Base-by-base conservation (phyloP, 2,888 invertebrate species). In the Heliconius hortense region DNA sequence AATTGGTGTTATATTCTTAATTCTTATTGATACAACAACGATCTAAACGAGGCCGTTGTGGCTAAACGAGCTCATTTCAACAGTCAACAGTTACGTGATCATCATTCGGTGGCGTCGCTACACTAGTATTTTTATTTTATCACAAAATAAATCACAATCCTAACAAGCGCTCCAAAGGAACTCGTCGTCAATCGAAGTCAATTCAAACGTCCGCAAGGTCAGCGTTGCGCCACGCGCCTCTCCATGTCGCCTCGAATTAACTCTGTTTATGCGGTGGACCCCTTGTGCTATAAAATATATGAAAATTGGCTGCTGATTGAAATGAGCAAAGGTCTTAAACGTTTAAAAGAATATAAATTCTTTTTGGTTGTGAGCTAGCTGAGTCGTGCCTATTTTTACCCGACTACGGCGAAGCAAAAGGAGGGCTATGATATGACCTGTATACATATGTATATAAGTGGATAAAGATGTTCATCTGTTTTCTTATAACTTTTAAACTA, bases 201-300 rank as follows among this genome's bases (percentile, higher is more conserved):
- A 72, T 72, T 77, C 35, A 74, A 64, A 77, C 74, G 72, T 24
- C 74, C 74, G 70, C 77, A 74, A 77, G 77, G 68, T 72, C 74
- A 72, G 53, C n/a, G 62, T 77, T 76, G 73, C 77, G 76, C 74
- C 78, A 74, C 75, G 75, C 74, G 78, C 70, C 76, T 68, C 76
- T 71, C 31, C 31, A 13, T 39, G 70, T 76, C 72, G 60, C 59
- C 73, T 71, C 13, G 71, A 73, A 67, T 76, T 60, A 76, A 11
- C 48, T 63, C 68, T 77, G 53, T 73, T 77, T 76, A 76, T 71
- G 66, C 28, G 62, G 59, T 18, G 62, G 76, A 66, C 72, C 69
- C 70, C 77, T 75, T 73, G 64, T 63, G 26, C 18, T 35, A 70
- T n/a, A 26, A 24, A 68, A 60, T 43, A 68, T 60, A 48, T 68